Conservation (phyloP, 2,888 invertebrate genomes). For the Eulithis testata region DNA sequence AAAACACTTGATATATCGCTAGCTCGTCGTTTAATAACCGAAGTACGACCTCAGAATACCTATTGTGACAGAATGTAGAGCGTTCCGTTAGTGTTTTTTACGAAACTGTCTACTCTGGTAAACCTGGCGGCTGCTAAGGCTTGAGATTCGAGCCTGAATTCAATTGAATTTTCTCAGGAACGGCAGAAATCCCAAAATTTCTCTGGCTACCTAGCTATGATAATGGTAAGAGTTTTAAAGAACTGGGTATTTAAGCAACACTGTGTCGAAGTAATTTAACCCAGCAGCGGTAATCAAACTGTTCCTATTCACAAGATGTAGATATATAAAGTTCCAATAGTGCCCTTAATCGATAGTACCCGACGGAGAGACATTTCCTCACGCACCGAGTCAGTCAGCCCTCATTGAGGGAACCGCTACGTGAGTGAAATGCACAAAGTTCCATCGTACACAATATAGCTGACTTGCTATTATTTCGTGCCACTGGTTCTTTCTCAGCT, state of each 20-base stretch:
- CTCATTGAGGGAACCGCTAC: conserved; percentile 63
- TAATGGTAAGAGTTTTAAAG: neutral
- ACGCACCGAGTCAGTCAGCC: conserved; percentile 62
- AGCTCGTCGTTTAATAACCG: conserved; percentile 20
- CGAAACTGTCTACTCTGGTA: conserved; percentile 11
- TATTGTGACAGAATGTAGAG: conserved; percentile 30
- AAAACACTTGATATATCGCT: conserved; percentile 17
- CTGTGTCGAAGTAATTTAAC: conserved; percentile 19
- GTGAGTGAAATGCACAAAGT: conserved; percentile 68
- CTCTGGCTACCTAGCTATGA: too few relatives aligned
- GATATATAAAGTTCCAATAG: conserved; percentile 27
- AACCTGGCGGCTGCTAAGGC: too few relatives aligned
- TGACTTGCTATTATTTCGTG: conserved; percentile 9
- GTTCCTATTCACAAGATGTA: conserved; percentile 26
- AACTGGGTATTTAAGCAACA: neutral
- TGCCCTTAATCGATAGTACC: conserved; percentile 53
- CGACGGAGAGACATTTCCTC: conserved; percentile 60
- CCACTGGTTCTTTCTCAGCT: neutral
- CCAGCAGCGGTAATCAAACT: conserved; percentile 10
- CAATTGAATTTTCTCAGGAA: too few relatives aligned
- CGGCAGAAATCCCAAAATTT: too few relatives aligned
- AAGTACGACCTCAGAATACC: conserved; percentile 6
- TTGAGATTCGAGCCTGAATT: too few relatives aligned
- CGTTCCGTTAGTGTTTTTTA: conserved; percentile 37
- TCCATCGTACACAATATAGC: conserved; percentile 45